Evolutionary conservation across 1,140 invertebrate genomes (phyloP), one percentile per base, ranked within the genome.

Genomic region (Bombyx mandarina): DNA sequence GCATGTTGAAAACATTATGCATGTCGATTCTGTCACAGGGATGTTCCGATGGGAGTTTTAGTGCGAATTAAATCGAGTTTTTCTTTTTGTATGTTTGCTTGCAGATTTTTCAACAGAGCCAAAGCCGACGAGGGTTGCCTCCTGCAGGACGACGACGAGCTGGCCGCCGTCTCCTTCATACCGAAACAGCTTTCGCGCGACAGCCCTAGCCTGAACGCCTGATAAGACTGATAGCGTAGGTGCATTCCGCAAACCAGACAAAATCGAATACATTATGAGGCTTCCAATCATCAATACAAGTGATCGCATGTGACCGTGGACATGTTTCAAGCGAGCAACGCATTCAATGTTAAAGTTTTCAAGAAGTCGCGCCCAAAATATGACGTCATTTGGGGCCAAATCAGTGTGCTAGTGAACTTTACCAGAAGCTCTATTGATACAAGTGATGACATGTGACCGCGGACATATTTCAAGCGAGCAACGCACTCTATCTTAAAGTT

Each of bases 81-180:
- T 46, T 26, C 8, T 46, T 26, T 18, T 43, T 26, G 43, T 43
- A 52, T 46, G 46, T 12, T 46, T 44, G 59, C n/a, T 60, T 66
- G 18, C 70, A 88, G 86, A 69, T 71, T 87, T 46, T 84, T 88
- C 65, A 68, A 75, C 51, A 69, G 82, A 56, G 79, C 65, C 53
- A 87, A 88, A 54, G 60, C 74, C 7, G 74, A 59, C 7, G 77
- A 83, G 2, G 75, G 71, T 8, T 80, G 81, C 45, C 71, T 88
- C 6, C 60, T 88, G 18, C 78, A 79, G 71, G 81, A 86, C 6
- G 86, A 88, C 42, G 86, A 88, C 56, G 83, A 88, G 62, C 57
- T 82, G 61, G 71, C 87, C 60, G 77, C 77, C 3, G 83, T 88
- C 47, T 83, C 83, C 3, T 88, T 87, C 67, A 86, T 86, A 63